Percentiles rank a stretch among this genome's conserved stretches.
Evolutionary conservation across 1,140 invertebrate species (phyloP).

Genomic region (Leptestheria dahalacensis): DNA sequence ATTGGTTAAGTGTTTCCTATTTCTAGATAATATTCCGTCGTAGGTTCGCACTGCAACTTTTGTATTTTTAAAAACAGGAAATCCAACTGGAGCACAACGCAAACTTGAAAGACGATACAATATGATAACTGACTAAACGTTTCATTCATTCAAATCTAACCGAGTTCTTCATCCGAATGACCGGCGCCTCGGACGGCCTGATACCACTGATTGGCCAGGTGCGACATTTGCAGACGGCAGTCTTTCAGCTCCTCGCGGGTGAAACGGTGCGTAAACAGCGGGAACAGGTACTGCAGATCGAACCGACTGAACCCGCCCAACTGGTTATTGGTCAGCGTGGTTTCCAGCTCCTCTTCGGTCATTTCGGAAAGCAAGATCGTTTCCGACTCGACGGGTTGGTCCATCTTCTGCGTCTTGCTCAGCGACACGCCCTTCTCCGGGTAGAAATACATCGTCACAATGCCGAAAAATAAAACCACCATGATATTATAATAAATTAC

Average conservation of each 20-base stretch:
- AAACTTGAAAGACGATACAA: neutral
- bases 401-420: constrained; percentile 95
- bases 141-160: neutral
- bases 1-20: too few relatives aligned
- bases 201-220: constrained; percentile 91
- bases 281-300: constrained; percentile 85
- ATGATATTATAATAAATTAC: too few relatives aligned
- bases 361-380: constrained; percentile 68
- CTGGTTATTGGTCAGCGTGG: constrained; percentile 46
- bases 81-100: too few relatives aligned
- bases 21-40: too few relatives aligned
- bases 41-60: too few relatives aligned
- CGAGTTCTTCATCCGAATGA: constrained; percentile 9
- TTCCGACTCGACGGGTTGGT: constrained; percentile 88
- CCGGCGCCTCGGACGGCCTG: constrained; percentile 69
- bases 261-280: constrained; percentile 75
- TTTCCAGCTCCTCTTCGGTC: constrained; percentile 86
- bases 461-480: too few relatives aligned
- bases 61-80: too few relatives aligned
- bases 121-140: neutral
- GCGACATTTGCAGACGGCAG: constrained; percentile 89
- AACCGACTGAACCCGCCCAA: constrained; percentile 71
- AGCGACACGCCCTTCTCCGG: constrained; percentile 73
- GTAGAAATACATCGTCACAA: too few relatives aligned
- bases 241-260: constrained; percentile 70